Percentiles rank a stretch among this genome's conserved stretches.
Conservation (phyloP, 2,113 vertebrate genomes). For the Catharus bicknelli region DNA sequence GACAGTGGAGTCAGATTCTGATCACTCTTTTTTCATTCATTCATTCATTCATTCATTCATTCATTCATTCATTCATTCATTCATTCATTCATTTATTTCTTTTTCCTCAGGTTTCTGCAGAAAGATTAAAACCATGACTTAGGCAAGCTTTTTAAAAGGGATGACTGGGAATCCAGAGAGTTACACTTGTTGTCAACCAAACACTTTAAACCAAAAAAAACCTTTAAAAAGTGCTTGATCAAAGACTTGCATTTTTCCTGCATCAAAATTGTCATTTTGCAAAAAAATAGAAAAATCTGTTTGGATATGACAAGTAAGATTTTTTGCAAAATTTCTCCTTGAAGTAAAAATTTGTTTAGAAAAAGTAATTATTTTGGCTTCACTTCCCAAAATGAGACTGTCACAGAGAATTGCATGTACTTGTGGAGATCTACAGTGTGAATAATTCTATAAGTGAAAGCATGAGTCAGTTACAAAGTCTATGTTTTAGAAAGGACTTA, state of each 20-base stretch:
- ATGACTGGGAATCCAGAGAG: background rate
- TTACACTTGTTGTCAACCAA: background rate
- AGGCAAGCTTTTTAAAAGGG: background rate
- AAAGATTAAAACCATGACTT: background rate
- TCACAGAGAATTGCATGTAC: background rate
- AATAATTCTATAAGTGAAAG: background rate
- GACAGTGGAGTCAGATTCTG: background rate
- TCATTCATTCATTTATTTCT: background rate
- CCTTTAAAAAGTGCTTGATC: background rate
- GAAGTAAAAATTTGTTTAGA: background rate
- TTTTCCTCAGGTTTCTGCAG: background rate
- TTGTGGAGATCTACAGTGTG: background rate
- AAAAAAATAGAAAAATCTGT: background rate
- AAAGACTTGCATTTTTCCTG: background rate
- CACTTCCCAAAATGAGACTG: background rate
- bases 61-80: background rate
- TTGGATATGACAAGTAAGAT: background rate
- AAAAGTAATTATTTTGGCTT: background rate
- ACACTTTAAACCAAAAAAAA: background rate
- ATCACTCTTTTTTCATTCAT: background rate
- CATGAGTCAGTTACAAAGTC: background rate
- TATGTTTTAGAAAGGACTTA: background rate
- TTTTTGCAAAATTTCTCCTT: background rate
- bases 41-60: background rate
- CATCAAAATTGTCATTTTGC: background rate